Evolutionary conservation across 2,888 invertebrate genomes (phyloP).

Genomic region (Stomorhina lunata): DNA sequence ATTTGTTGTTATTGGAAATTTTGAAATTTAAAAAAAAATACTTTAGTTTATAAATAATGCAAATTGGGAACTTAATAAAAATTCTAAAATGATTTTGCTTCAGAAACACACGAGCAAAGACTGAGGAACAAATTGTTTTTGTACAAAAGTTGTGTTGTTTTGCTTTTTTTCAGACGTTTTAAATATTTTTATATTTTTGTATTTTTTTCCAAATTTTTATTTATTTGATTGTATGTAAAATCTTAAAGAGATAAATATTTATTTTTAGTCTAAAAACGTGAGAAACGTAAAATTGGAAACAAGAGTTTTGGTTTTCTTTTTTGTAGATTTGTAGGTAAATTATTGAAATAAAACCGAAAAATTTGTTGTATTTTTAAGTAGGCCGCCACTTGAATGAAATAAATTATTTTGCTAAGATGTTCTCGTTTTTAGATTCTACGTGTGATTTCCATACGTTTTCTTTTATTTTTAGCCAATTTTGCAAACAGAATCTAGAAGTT

Average conservation of each 20-base stretch:
- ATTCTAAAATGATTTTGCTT: neutral
- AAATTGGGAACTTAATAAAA: neutral
- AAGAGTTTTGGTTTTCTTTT: neutral
- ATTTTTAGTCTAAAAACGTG: no score
- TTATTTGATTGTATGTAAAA: no score
- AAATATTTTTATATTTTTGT: no score
- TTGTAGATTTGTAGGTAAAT: neutral
- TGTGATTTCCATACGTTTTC: slow-evolving; percentile 1
- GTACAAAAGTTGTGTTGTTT: no score
- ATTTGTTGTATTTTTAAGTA: slow-evolving; percentile 51
- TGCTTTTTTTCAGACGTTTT: no score
- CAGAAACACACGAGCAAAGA: no score
- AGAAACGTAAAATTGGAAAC: slow-evolving; percentile 2
- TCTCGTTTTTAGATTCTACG: neutral
- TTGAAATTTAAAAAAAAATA: neutral
- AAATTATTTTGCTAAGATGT: neutral
- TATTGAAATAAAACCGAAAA: neutral
- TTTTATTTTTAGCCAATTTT: neutral
- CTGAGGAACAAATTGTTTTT: no score
- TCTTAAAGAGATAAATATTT: no score
- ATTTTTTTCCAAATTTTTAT: no score
- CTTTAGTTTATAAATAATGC: slow-evolving; percentile 16
- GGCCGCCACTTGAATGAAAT: slow-evolving; percentile 35
- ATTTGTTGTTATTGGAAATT: neutral
- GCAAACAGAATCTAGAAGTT: neutral